Base-by-base conservation (phyloP, 2,797 vertebrate genomes). In the Taenioides sp. region DNA sequence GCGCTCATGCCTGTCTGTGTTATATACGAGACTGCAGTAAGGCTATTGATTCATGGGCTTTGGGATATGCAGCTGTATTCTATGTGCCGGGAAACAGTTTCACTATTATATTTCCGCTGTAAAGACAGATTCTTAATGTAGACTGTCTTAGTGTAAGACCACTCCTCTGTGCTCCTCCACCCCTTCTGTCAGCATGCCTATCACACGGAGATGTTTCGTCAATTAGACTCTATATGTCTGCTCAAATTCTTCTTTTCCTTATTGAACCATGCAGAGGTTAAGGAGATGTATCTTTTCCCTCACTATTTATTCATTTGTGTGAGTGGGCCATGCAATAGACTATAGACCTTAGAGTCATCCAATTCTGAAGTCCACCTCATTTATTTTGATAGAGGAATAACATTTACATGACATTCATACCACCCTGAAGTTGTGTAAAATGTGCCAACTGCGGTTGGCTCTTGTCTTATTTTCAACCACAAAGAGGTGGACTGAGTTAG, bases 31-130 rank as follows among this genome's bases (percentile, higher is more conserved):
- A 82, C 72, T 82, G 81, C 78, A 87, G 80, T 73, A 82, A 78
- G 65, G 70, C 76, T 80, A 73, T 81, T 93, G 90, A 93, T 92
- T 92, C 84, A 92, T 84, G 84, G 72, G 80, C 83, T 82, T 87
- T 81, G 90, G 90, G 90, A 90, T 74, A 71, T 83, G 75, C 86
- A 89, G 83, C 81, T 80, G 83, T 79, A 80, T 90, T 85, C 71
- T 11, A 52, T 60, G 75, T 84, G 82, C 90, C 82, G 25, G 78
- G 85, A 91, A 91, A 90, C 74, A 84, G 84, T 88, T 87, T 61
- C 70, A 67, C 84, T 31, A 72, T 87, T 77, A 65, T 87, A 83
- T 90, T 90, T 88, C 79, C 83, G 82, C 77, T 71, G 76, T 74
- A 67, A 78, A 79, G 75, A 82, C 79, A 18, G 43, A 58, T 72